These are phyloP conservation scores for Mamestra configurata DNA, from an alignment of 1,140 invertebrate species.

Conservation along the genomic window DNA sequence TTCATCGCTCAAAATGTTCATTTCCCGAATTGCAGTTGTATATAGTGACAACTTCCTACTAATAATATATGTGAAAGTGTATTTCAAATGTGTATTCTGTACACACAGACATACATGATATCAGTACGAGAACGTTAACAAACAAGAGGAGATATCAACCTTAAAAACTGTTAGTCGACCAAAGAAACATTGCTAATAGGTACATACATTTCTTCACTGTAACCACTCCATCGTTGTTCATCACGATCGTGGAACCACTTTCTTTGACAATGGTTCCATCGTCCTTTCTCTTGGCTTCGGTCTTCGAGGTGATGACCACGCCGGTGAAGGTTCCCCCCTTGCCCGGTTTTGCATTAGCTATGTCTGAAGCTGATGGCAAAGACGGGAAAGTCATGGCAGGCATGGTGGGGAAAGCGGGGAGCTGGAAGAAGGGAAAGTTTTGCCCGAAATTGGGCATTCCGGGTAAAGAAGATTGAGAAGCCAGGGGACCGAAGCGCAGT, in stretches of 20 bases:
- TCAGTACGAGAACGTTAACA: too few species aligned
- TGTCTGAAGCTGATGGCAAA: conserved; percentile 57
- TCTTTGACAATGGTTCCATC: conserved; percentile 62
- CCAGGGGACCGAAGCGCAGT: background rate
- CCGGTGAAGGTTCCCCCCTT: conserved; percentile 60
- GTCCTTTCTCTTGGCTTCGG: conserved; percentile 45
- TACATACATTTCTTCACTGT: conserved; percentile 60
- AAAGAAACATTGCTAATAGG: background rate
- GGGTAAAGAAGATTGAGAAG: too few species aligned
- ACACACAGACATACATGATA: too few species aligned
- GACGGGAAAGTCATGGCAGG: conserved; percentile 31
- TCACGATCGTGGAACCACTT: conserved; percentile 64
- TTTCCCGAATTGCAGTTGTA: too few species aligned
- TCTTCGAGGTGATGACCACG: conserved; percentile 60
- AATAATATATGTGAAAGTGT: too few species aligned
- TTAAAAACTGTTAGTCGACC: background rate
- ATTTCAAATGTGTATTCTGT: too few species aligned
- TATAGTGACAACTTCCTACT: too few species aligned
- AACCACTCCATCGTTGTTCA: conserved; percentile 67
- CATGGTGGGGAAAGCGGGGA: conserved; percentile 47
- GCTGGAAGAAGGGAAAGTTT: conserved; percentile 17
- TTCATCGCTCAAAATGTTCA: too few species aligned
- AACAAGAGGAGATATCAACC: too few species aligned
- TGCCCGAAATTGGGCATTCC: background rate
- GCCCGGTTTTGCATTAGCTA: conserved; percentile 40